Evolutionary conservation across 2,113 vertebrate genomes (phyloP).

Genomic region (Cebidichthys violaceus): DNA sequence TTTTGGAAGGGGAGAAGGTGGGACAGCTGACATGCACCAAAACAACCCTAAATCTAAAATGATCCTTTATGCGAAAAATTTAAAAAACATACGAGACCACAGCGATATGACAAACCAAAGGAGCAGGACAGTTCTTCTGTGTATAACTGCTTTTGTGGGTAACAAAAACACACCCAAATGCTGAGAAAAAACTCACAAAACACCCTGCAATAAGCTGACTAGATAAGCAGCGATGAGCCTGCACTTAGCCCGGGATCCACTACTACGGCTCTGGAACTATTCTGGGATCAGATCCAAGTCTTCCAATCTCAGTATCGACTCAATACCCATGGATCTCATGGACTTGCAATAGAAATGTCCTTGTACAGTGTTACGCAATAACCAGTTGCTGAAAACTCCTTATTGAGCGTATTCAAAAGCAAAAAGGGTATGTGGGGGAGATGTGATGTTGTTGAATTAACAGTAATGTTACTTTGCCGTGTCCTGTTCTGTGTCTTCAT

Average conservation of each 20-base stretch:
- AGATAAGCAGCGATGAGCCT: slow-evolving; percentile 41
- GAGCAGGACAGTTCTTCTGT: slow-evolving; percentile 29
- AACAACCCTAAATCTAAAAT: slow-evolving; percentile 30
- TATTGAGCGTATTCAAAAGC: slow-evolving; percentile 73
- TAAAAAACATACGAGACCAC: not conserved
- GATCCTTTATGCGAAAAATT: slow-evolving; percentile 8
- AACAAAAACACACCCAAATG: slow-evolving; percentile 34
- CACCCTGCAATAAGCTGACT: slow-evolving; percentile 68
- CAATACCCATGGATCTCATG: slow-evolving; percentile 54
- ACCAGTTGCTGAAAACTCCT: slow-evolving; percentile 59
- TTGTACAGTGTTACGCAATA: slow-evolving; percentile 76
- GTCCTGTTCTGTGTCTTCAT: slow-evolving; percentile 72
- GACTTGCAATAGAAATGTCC: slow-evolving; percentile 60
- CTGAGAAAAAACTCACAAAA: slow-evolving; percentile 53
- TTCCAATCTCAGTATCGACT: slow-evolving; percentile 73
- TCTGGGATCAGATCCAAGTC: slow-evolving; percentile 76
- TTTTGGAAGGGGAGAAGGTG: slow-evolving; percentile 23
- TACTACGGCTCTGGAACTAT: slow-evolving; percentile 48
- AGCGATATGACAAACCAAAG: slow-evolving; percentile 74
- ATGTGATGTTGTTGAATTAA: slow-evolving; percentile 62
- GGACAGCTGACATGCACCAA: slow-evolving; percentile 17
- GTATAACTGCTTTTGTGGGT: slow-evolving; percentile 20
- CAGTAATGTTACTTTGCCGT: slow-evolving; percentile 69
- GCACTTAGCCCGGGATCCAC: slow-evolving; percentile 50
- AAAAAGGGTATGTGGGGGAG: slow-evolving; percentile 56